These are phyloP conservation scores for Asteroscopus sphinx DNA, from an alignment of 2,888 invertebrate genomes.

Conservation along the genomic window DNA sequence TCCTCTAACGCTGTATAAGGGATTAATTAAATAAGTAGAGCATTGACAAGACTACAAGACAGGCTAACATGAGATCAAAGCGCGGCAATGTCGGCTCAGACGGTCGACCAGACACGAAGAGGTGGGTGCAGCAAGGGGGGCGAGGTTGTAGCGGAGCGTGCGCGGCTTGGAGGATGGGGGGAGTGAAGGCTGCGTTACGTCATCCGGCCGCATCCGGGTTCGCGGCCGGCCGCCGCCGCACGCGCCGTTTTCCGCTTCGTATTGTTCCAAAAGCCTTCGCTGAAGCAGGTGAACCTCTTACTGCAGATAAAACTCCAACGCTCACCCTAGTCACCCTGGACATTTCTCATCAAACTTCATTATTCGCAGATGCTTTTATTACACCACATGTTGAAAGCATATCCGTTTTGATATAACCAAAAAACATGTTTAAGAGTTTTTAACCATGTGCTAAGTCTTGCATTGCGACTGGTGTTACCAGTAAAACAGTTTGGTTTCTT, in stretches of 20 bases:
- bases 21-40: conserved; percentile 68
- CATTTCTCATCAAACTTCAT: neutral
- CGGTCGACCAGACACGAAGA: conserved; percentile 80
- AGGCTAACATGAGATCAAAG: conserved; percentile 70
- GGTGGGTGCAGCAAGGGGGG: conserved; percentile 64
- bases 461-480: neutral
- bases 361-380: conserved; percentile 3
- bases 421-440: conserved; percentile 1
- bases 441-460: conserved; percentile 19
- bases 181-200: conserved; percentile 84
- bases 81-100: conserved; percentile 73
- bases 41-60: conserved; percentile 59
- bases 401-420: conserved; percentile 15
- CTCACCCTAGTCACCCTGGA: conserved; percentile 1
- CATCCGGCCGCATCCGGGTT: conserved; percentile 86
- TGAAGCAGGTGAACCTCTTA: conserved; percentile 45
- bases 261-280: conserved; percentile 58
- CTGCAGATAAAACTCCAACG: conserved; percentile 8
- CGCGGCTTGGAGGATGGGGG: conserved; percentile 43
- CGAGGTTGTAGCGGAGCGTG: conserved; percentile 54
- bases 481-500: neutral
- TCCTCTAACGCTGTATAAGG: conserved; percentile 60
- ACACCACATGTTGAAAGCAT: conserved; percentile 12
- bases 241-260: conserved; percentile 72
- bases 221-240: conserved; percentile 82